phyloP scores from a whole-genome alignment of 2,113 vertebrate genomes.

The Steatornis caripensis region DNA sequence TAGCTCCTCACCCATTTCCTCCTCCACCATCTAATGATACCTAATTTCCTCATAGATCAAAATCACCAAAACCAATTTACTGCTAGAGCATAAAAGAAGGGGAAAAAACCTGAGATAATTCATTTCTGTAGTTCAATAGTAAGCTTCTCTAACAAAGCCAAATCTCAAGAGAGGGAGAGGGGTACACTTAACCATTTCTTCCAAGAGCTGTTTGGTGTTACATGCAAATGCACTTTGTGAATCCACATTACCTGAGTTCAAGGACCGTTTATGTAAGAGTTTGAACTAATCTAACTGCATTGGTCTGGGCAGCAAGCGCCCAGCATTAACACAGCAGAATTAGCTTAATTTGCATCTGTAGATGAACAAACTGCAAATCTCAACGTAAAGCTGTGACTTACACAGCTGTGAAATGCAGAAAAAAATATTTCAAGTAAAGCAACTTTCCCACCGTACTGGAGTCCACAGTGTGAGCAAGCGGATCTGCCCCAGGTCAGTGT shows the following conservation, averaged over 20 bases:
- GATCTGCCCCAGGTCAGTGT: background rate
- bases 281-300: background rate
- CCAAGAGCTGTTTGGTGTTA: background rate
- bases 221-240: background rate
- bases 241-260: background rate
- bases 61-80: conserved; percentile 25
- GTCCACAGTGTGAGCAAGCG: background rate
- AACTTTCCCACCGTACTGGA: background rate
- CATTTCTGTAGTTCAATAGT: background rate
- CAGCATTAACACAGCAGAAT: background rate
- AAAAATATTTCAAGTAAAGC: background rate
- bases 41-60: conserved; percentile 46
- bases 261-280: background rate
- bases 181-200: background rate
- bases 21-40: background rate
- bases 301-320: background rate
- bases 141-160: background rate
- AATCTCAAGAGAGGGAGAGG: background rate
- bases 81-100: background rate
- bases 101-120: background rate
- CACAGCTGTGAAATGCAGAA: background rate
- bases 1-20: conserved; percentile 29
- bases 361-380: background rate
- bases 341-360: background rate
- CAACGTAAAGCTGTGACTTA: background rate